These are phyloP conservation scores for Lycophotia porphyrea DNA, from an alignment of 2,888 invertebrate species.

Conservation along the genomic window DNA sequence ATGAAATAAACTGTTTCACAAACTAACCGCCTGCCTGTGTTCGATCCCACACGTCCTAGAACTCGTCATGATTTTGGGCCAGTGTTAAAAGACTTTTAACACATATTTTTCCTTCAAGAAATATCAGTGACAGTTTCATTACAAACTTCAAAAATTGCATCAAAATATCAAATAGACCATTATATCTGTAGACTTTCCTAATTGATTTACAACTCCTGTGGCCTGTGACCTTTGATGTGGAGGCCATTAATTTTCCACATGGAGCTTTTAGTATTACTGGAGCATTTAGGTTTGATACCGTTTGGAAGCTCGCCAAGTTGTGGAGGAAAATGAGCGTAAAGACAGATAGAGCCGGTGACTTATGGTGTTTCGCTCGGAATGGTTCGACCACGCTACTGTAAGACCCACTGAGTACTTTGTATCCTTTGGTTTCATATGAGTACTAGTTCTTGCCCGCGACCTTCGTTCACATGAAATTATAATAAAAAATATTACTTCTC, in stretches of 20 bases:
- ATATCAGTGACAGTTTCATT: background rate
- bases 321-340: slow-evolving; percentile 60
- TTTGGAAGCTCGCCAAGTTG: slow-evolving; percentile 52
- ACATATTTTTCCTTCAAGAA: background rate
- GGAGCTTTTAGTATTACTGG: slow-evolving; percentile 58
- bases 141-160: background rate
- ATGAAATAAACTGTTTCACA: background rate
- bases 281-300: slow-evolving; percentile 58
- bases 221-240: slow-evolving; percentile 43
- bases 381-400: slow-evolving; percentile 41
- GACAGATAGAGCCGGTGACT: slow-evolving; percentile 58
- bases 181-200: slow-evolving; percentile 18
- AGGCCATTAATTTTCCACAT: slow-evolving; percentile 59
- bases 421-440: slow-evolving; percentile 1
- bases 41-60: background rate
- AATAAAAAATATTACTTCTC: too few relatives aligned
- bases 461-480: too few relatives aligned
- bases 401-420: slow-evolving; percentile 13
- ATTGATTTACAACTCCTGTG: slow-evolving; percentile 43
- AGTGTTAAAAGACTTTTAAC: background rate
- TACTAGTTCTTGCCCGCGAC: too few relatives aligned
- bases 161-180: background rate
- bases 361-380: slow-evolving; percentile 55
- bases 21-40: background rate
- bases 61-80: background rate